Percentiles rank a stretch among this genome's conserved stretches.
phyloP scores from a whole-genome alignment of 1,140 invertebrate species.

The Pseudomyrmex flavicornis region DNA sequence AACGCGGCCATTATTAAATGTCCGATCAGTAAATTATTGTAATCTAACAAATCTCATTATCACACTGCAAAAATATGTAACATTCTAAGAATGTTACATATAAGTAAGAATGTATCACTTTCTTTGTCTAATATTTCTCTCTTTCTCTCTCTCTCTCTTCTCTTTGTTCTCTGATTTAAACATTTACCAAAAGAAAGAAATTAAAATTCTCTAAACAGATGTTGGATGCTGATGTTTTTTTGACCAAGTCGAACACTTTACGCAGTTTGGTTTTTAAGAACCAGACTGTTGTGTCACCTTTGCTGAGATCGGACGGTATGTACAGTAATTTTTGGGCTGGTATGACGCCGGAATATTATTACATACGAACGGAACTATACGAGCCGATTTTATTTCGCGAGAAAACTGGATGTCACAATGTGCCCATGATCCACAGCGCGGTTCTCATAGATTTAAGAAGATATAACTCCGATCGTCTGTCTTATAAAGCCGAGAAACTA shows the following conservation, averaged over 20 bases:
- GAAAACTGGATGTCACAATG: constrained; percentile 91
- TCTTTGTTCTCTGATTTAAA: no score
- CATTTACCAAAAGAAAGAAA: not conserved
- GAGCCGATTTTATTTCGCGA: constrained; percentile 91
- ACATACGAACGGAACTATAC: constrained; percentile 94
- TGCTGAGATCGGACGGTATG: constrained; percentile 93
- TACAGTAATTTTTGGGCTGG: constrained; percentile 99
- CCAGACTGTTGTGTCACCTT: constrained; percentile 90
- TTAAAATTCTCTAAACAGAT: constrained; percentile 87
- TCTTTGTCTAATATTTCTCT: no score
- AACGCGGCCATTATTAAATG: no score
- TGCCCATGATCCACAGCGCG: constrained; percentile 97
- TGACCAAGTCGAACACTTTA: constrained; percentile 91
- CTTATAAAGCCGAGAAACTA: constrained; percentile 90
- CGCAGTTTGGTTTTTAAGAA: constrained; percentile 89
- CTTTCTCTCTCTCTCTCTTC: no score
- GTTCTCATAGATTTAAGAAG: constrained; percentile 92
- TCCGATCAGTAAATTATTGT: no score
- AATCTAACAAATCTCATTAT: no score
- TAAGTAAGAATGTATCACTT: no score
- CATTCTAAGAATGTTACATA: no score
- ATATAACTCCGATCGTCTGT: constrained; percentile 88
- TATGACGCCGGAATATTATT: constrained; percentile 95
- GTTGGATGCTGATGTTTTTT: constrained; percentile 95
- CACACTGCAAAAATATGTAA: no score